Conservation (phyloP, 2,888 invertebrate genomes). For the Cremastobaeus sp. region DNA sequence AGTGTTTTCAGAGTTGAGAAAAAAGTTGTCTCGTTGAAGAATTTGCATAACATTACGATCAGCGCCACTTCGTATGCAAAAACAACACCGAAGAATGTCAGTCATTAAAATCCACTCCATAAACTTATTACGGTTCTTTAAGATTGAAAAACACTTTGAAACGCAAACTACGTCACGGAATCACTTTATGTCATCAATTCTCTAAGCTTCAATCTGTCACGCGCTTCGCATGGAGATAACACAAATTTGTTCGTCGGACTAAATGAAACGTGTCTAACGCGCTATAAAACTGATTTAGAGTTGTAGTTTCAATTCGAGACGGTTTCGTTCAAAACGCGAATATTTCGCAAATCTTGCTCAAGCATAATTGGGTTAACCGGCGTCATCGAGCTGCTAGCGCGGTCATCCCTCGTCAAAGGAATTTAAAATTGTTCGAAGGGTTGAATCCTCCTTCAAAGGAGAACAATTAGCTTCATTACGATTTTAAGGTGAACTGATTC, state of each 20-base stretch:
- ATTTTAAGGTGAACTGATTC: no score
- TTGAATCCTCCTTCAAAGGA: no score
- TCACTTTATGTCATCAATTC: constrained; percentile 13
- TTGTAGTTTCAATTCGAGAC: constrained; percentile 11
- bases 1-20: no score
- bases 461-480: no score
- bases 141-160: constrained; percentile 1
- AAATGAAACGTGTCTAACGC: constrained; percentile 39
- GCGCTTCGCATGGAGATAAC: constrained; percentile 16
- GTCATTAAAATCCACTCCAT: neutral
- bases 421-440: neutral
- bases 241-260: constrained; percentile 12
- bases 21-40: no score
- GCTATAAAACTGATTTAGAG: constrained; percentile 29
- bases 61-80: no score
- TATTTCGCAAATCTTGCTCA: constrained; percentile 35
- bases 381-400: constrained; percentile 9
- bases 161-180: constrained; percentile 9
- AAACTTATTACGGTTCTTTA: constrained; percentile 1
- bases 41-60: no score
- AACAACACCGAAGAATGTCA: no score
- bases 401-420: neutral
- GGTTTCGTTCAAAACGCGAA: constrained; percentile 5
- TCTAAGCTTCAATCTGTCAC: constrained; percentile 12
- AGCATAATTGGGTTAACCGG: constrained; percentile 59